phyloP scores from a whole-genome alignment of 2,797 vertebrate species.

The Crax fasciolata region DNA sequence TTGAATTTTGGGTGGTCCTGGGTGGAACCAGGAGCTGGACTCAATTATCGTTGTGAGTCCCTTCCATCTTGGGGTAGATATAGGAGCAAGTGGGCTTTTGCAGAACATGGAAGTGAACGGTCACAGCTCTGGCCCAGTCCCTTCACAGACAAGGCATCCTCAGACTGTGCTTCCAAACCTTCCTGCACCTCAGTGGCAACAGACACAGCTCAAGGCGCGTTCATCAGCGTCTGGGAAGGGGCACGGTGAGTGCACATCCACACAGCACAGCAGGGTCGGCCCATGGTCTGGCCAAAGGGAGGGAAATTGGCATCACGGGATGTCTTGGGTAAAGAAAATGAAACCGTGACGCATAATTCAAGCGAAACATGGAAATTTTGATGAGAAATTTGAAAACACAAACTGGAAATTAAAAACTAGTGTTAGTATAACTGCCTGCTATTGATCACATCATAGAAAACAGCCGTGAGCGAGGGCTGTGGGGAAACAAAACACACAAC shows the following conservation, averaged over 20 bases:
- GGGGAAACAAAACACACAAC: background rate
- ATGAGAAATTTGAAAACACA: slow-evolving; percentile 7
- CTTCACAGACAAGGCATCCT: background rate
- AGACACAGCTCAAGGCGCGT: background rate
- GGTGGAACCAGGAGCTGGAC: background rate
- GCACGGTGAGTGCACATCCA: too few species aligned
- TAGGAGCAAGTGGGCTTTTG: background rate
- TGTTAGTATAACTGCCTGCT: slow-evolving; percentile 26
- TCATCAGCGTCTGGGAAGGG: background rate
- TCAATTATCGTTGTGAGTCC: background rate
- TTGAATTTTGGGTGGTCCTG: background rate
- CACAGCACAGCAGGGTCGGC: background rate
- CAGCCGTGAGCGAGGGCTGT: background rate
- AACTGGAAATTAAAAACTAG: slow-evolving; percentile 38
- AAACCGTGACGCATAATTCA: background rate
- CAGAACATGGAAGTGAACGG: accelerated
- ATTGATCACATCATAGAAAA: slow-evolving; percentile 29
- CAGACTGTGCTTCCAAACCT: background rate
- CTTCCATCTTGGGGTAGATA: background rate
- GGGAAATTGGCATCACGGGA: background rate
- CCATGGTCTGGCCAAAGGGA: accelerated
- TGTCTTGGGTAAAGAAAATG: background rate
- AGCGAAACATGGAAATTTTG: slow-evolving; percentile 10
- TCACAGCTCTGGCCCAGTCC: background rate
- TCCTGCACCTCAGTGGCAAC: background rate